A percentile compares a stretch with the other conserved stretches of the same genome.
Conservation (phyloP, 30 jellyfish, hydroid and myxozoan genomes). For the Chrysaora quinquecirrha region DNA sequence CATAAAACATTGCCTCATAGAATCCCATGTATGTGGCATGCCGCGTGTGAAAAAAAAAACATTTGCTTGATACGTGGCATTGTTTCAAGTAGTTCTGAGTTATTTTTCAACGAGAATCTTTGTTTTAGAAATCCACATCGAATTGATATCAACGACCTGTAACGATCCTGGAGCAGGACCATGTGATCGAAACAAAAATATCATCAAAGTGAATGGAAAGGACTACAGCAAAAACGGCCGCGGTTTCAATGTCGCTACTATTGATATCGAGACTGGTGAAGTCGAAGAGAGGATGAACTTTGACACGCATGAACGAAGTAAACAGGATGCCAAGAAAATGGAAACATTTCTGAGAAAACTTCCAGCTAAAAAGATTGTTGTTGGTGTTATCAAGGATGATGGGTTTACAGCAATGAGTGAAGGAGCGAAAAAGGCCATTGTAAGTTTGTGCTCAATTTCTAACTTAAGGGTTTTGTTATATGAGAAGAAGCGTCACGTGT, state of each 20-base stretch:
- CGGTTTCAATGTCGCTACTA: slow-evolving; percentile 53
- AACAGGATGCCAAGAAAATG: slow-evolving; percentile 6
- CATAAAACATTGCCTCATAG: too few relatives aligned
- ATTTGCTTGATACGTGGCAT: too few relatives aligned
- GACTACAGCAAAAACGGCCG: slow-evolving; percentile 38
- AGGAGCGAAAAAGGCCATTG: slow-evolving; percentile 49
- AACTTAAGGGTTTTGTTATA: too few relatives aligned
- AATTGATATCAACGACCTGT: slow-evolving; percentile 34
- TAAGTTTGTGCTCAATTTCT: not conserved
- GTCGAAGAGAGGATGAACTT: slow-evolving; percentile 22
- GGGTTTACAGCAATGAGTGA: slow-evolving; percentile 6
- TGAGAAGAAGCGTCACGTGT: too few relatives aligned
- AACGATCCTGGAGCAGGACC: slow-evolving; percentile 11
- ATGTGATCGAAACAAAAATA: slow-evolving; percentile 19
- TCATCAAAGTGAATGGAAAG: slow-evolving; percentile 43
- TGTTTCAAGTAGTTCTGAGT: too few relatives aligned
- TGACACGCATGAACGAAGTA: slow-evolving; percentile 4
- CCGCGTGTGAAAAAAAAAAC: too few relatives aligned
- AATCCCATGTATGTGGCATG: too few relatives aligned
- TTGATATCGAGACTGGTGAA: slow-evolving; percentile 33
- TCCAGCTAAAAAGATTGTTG: slow-evolving; percentile 11
- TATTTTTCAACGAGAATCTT: too few relatives aligned
- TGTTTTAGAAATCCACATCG: slow-evolving; percentile 32
- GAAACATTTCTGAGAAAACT: slow-evolving; percentile 3
- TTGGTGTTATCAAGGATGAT: slow-evolving; percentile 60